phyloP scores from a whole-genome alignment of 2,113 vertebrate species.

The Ptychochromis oligacanthus region DNA sequence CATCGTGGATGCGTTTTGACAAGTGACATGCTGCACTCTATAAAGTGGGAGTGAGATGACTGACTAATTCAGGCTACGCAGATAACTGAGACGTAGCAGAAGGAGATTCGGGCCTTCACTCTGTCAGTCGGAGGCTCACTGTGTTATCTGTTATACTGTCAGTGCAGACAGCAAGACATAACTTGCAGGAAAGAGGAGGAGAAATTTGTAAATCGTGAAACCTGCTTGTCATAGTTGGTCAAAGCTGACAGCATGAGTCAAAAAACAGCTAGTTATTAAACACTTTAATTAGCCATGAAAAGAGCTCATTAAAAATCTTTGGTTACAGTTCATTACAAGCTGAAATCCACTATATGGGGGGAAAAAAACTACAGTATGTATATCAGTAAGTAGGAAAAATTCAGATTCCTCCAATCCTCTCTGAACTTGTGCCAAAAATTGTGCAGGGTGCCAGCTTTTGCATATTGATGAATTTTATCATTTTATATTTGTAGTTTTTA shows the following conservation, averaged over 20 bases:
- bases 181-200: conserved; percentile 34
- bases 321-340: conserved; percentile 44
- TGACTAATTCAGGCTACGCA: conserved; percentile 61
- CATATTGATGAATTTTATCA: neutral
- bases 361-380: conserved; percentile 7
- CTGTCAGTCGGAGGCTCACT: conserved; percentile 49
- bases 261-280: conserved; percentile 39
- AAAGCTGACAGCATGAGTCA: conserved; percentile 47
- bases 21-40: conserved; percentile 63
- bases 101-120: conserved; percentile 56
- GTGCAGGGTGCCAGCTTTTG: neutral
- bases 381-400: neutral
- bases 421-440: neutral
- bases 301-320: conserved; percentile 42
- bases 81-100: conserved; percentile 62
- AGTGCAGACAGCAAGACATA: conserved; percentile 56
- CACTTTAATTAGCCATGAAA: conserved; percentile 60
- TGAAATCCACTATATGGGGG: neutral
- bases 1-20: conserved; percentile 61
- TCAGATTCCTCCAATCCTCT: neutral
- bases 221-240: conserved; percentile 44
- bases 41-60: conserved; percentile 60
- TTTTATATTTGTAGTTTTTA: neutral
- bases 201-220: conserved; percentile 52
- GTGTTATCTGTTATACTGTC: conserved; percentile 54